A percentile compares a stretch with the other conserved stretches of the same genome.
phyloP scores from a whole-genome alignment of 2,113 vertebrate genomes.

The Perccottus glenii region DNA sequence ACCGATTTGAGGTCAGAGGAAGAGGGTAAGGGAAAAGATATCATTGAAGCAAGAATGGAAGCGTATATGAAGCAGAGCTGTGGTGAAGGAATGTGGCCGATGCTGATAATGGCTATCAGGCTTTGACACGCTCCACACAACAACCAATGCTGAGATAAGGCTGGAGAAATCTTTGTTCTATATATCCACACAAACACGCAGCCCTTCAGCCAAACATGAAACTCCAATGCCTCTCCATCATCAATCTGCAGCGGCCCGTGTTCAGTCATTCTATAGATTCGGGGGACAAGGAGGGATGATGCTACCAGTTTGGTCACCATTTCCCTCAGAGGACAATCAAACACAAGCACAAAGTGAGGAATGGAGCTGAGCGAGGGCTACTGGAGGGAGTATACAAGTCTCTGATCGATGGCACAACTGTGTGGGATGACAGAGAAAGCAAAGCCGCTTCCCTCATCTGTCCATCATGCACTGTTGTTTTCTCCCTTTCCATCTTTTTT shows the following conservation, averaged over 20 bases:
- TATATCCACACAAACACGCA: slow-evolving; percentile 8
- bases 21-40: slow-evolving; percentile 2
- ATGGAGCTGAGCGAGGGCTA: slow-evolving; percentile 38
- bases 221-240: slow-evolving; percentile 2
- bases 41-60: neutral
- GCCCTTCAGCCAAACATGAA: neutral
- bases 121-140: slow-evolving; percentile 49
- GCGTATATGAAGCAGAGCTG: neutral
- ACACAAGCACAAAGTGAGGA: slow-evolving; percentile 26
- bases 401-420: slow-evolving; percentile 51
- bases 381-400: slow-evolving; percentile 38
- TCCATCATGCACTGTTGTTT: slow-evolving; percentile 50
- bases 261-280: slow-evolving; percentile 30
- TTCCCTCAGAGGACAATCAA: slow-evolving; percentile 40
- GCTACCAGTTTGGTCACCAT: slow-evolving; percentile 33
- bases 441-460: slow-evolving; percentile 53
- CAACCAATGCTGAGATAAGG: slow-evolving; percentile 53
- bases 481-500: slow-evolving; percentile 26
- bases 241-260: slow-evolving; percentile 34
- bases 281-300: slow-evolving; percentile 18
- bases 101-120: slow-evolving; percentile 70
- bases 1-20: slow-evolving; percentile 29
- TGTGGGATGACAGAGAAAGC: slow-evolving; percentile 61
- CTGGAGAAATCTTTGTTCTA: slow-evolving; percentile 46
- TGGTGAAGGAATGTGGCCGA: slow-evolving; percentile 31